Percentiles rank a stretch among this genome's conserved stretches.
Conservation (phyloP, 2,797 vertebrate genomes). For the Clarias laeviceps region DNA sequence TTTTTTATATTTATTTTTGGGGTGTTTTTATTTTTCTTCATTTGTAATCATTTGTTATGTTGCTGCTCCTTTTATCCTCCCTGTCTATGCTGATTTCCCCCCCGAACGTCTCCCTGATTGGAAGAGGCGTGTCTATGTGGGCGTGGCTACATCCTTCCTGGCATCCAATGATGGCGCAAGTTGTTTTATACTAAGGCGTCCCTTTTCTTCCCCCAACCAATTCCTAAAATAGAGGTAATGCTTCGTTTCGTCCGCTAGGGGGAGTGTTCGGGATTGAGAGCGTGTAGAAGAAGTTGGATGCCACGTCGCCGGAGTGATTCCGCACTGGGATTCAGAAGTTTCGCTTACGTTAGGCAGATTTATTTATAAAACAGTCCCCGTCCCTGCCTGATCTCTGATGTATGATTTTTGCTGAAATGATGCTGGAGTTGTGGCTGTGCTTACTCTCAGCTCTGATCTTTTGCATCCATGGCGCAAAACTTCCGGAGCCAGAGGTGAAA, state of each 20-base stretch:
- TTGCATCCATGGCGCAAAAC: conserved; percentile 76
- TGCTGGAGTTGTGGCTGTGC: conserved; percentile 62
- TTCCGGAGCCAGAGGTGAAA: conserved; percentile 90
- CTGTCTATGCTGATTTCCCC: neutral
- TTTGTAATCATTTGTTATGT: too few relatives aligned
- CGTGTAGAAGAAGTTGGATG: conserved; percentile 60
- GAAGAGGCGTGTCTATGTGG: neutral
- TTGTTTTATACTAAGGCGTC: conserved; percentile 8
- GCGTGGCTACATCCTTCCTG: conserved; percentile 13
- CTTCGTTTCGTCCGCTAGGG: conserved; percentile 6
- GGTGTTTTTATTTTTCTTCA: too few relatives aligned
- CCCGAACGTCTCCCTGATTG: neutral
- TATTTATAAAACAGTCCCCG: neutral
- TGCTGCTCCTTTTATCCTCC: too few relatives aligned
- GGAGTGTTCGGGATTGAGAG: conserved; percentile 21
- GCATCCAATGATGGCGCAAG: conserved; percentile 58
- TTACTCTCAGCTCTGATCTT: conserved; percentile 68
- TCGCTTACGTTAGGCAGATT: conserved; percentile 14
- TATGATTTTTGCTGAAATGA: conserved; percentile 64
- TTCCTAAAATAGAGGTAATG: neutral
- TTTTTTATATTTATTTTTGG: too few relatives aligned
- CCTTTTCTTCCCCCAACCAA: accelerated
- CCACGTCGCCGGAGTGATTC: conserved; percentile 72
- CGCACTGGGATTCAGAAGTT: conserved; percentile 26
- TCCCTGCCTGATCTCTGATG: neutral